Percentiles rank a stretch among this genome's conserved stretches.
These are phyloP conservation scores for Falco peregrinus DNA, from an alignment of 2,797 vertebrate genomes.

Conservation along the genomic window DNA sequence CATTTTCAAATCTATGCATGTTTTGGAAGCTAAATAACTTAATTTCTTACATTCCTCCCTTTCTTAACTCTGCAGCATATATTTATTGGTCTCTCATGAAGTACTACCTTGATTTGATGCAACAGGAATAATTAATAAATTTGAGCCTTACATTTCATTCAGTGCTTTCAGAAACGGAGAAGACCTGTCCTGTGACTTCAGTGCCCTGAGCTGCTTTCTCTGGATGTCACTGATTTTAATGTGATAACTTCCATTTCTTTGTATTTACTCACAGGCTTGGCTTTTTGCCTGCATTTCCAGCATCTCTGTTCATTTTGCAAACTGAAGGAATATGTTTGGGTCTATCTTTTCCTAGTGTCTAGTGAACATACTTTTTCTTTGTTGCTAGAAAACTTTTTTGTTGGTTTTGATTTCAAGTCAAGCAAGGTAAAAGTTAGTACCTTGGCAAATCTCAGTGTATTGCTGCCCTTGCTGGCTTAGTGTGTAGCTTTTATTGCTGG, in stretches of 20 bases:
- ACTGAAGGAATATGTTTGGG: not conserved
- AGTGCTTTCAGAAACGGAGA: not conserved
- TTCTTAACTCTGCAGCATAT: not conserved
- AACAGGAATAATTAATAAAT: not conserved
- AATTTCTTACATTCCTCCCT: not conserved
- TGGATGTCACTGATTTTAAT: constrained; percentile 2
- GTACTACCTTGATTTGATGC: not conserved
- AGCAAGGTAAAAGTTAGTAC: not conserved
- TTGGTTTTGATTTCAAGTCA: not conserved
- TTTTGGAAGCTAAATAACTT: not conserved
- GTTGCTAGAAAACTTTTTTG: not conserved
- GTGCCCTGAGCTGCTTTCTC: not conserved
- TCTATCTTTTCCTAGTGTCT: not conserved
- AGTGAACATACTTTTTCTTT: not conserved
- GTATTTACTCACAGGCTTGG: not conserved
- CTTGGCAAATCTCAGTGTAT: not conserved
- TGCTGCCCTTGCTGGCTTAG: not conserved
- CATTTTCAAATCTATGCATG: not conserved
- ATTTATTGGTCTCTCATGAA: not conserved
- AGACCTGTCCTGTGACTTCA: not conserved
- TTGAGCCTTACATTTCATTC: not conserved
- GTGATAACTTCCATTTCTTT: not conserved
- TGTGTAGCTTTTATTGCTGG: not conserved
- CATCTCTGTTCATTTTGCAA: not conserved
- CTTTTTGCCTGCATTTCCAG: not conserved